These are phyloP conservation scores for Drosophila longiperda DNA, from an alignment of 2,888 invertebrate species.

Conservation along the genomic window DNA sequence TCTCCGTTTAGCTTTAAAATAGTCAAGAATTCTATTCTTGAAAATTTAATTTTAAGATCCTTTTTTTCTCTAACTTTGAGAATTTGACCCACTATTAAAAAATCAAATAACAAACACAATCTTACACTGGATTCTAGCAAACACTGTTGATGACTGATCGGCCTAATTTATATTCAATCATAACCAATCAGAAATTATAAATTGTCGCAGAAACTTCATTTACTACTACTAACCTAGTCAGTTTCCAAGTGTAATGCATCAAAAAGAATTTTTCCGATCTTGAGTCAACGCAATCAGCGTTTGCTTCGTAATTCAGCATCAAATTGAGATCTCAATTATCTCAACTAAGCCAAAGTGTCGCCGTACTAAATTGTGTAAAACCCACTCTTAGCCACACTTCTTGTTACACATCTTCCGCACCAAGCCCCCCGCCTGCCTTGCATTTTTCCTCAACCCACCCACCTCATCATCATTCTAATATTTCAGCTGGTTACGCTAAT, in stretches of 20 bases:
- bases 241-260: not conserved
- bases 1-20: not conserved
- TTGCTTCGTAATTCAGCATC: slow-evolving; percentile 1
- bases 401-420: not conserved
- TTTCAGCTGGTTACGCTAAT: slow-evolving; percentile 73
- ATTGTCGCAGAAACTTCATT: not conserved
- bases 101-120: not conserved
- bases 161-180: not conserved
- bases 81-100: not conserved
- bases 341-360: slow-evolving; percentile 13
- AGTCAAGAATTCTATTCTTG: not conserved
- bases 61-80: too few relatives aligned
- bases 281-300: not conserved
- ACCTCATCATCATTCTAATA: slow-evolving; percentile 59
- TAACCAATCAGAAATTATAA: too few relatives aligned
- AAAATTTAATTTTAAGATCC: not conserved
- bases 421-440: not conserved
- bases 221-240: not conserved
- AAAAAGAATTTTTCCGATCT: not conserved
- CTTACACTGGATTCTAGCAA: not conserved
- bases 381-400: not conserved
- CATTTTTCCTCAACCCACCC: not conserved
- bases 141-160: not conserved
- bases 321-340: slow-evolving; percentile 21
- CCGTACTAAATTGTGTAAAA: slow-evolving; percentile 25